phyloP scores from a whole-genome alignment of 2,113 vertebrate species.

The Epinephelus cyanopodus region DNA sequence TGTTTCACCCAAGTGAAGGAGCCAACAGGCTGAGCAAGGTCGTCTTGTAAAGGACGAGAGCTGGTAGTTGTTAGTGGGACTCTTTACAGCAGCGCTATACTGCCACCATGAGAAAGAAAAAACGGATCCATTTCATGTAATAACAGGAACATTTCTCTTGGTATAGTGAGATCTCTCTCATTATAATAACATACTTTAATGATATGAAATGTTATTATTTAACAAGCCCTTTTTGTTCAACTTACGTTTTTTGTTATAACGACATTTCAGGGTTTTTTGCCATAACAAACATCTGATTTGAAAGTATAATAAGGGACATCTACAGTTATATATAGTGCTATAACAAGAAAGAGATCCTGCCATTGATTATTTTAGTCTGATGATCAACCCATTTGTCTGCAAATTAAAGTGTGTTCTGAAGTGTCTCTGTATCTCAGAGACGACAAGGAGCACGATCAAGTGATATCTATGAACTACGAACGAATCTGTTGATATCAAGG shows the following conservation, averaged over 20 bases:
- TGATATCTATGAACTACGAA: no score
- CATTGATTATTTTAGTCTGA: not conserved
- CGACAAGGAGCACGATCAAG: no score
- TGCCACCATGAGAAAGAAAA: conserved; percentile 11
- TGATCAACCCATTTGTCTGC: no score
- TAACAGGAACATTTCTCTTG: not conserved
- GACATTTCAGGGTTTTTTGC: not conserved
- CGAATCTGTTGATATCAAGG: no score
- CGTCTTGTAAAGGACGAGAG: not conserved
- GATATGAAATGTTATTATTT: not conserved
- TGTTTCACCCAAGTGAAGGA: conserved; percentile 6
- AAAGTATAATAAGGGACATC: not conserved
- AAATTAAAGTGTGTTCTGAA: no score
- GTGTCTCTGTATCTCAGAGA: no score
- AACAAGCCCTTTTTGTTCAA: not conserved
- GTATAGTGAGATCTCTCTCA: not conserved
- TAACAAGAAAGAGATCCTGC: not conserved
- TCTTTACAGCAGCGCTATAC: not conserved
- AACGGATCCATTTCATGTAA: not conserved
- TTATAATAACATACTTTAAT: not conserved
- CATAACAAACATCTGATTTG: no score
- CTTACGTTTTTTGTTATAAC: not conserved
- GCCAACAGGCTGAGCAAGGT: not conserved
- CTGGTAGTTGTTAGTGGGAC: conserved; percentile 14
- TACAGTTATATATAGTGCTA: not conserved